phyloP scores from a whole-genome alignment of 2,797 vertebrate genomes.

The Coregonus ussuriensis region DNA sequence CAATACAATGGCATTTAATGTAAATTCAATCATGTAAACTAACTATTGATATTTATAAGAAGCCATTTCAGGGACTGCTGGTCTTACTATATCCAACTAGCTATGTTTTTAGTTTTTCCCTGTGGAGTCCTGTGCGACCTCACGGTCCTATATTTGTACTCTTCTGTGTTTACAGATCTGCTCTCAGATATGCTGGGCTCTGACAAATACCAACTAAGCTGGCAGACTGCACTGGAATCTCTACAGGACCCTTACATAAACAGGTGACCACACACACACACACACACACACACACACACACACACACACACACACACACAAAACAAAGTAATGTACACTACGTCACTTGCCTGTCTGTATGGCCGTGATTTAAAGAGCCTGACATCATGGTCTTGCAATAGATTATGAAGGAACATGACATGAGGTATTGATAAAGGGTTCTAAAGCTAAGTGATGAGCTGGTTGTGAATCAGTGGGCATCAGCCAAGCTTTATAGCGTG shows the following conservation, averaged over 20 bases:
- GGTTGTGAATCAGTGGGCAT: background rate
- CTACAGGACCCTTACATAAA: constrained; percentile 88
- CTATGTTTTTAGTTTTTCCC: background rate
- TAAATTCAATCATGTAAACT: background rate
- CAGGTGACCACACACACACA: constrained; percentile 73
- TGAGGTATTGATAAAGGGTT: background rate
- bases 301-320: background rate
- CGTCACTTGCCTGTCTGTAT: background rate
- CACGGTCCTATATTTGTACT: constrained; percentile 13
- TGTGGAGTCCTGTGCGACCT: background rate
- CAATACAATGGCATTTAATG: background rate
- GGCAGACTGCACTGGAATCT: constrained; percentile 86
- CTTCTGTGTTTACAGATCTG: constrained; percentile 73
- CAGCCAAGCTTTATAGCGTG: background rate
- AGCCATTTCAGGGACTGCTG: background rate
- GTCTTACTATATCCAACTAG: background rate
- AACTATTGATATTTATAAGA: background rate
- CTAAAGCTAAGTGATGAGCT: background rate
- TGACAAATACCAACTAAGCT: constrained; percentile 84
- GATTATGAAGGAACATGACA: background rate
- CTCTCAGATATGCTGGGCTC: constrained; percentile 85
- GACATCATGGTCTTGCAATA: constrained; percentile 3
- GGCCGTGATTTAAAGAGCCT: background rate
- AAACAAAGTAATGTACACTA: constrained; percentile 1
- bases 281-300: too few species aligned